Evolutionary conservation across 2,797 vertebrate species (phyloP).

Genomic region (Eutrigla gurnardus): DNA sequence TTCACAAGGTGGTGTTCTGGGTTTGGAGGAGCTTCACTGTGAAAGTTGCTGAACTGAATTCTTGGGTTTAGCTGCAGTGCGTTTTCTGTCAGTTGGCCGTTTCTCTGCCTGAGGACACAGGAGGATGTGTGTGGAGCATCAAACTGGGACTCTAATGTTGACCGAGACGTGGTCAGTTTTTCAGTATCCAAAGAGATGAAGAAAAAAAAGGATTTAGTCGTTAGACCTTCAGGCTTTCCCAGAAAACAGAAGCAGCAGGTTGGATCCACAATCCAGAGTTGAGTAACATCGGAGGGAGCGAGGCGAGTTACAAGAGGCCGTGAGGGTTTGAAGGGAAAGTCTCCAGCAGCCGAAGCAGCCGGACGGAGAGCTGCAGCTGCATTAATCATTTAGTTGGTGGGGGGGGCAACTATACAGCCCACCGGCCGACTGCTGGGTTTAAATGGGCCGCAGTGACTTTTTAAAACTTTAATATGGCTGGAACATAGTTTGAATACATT

Average conservation of each 20-base stretch:
- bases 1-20: too few relatives aligned
- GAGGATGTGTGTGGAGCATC: neutral
- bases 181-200: neutral
- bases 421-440: too few relatives aligned
- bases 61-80: slow-evolving; percentile 43
- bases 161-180: neutral
- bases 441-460: too few relatives aligned
- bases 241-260: neutral
- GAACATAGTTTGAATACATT: too few relatives aligned
- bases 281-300: neutral
- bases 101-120: slow-evolving; percentile 22
- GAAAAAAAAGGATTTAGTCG: neutral
- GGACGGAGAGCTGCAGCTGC: neutral
- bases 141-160: slow-evolving; percentile 2
- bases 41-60: slow-evolving; percentile 43
- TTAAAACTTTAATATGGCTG: too few relatives aligned
- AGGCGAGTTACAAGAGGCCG: neutral
- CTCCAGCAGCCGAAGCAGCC: neutral
- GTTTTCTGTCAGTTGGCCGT: slow-evolving; percentile 33
- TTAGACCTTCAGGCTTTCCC: neutral
- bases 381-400: neutral
- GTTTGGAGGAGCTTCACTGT: neutral
- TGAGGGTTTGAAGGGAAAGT: neutral
- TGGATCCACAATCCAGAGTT: neutral
- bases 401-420: neutral